Conservation (phyloP, 1,140 invertebrate genomes). For the Drosophila bocki region DNA sequence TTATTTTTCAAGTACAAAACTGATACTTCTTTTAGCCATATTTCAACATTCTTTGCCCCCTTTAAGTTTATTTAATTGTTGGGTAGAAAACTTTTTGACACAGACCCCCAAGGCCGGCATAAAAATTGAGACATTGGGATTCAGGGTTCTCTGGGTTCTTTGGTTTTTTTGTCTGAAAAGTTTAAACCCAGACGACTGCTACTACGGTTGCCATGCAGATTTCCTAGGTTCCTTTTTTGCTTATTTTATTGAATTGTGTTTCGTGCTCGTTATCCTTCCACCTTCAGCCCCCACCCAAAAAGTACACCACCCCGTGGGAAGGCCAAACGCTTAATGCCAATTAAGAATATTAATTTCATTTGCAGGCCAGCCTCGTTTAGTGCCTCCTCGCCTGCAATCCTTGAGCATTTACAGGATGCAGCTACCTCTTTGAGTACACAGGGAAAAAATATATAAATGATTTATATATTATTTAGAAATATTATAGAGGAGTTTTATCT, state of each 20-base stretch:
- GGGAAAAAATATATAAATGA: not conserved
- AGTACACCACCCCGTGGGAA: not conserved
- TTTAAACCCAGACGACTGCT: not conserved
- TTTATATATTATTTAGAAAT: not conserved
- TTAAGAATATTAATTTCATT: slow-evolving; percentile 80
- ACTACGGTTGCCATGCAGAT: slow-evolving; percentile 25
- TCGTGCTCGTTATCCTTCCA: slow-evolving; percentile 25
- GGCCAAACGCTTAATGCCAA: slow-evolving; percentile 75
- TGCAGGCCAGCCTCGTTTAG: slow-evolving; percentile 58
- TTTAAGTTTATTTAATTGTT: slow-evolving; percentile 53
- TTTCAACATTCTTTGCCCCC: not conserved
- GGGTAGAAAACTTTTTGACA: slow-evolving; percentile 44
- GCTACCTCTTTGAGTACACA: not conserved
- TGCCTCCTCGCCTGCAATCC: slow-evolving; percentile 2
- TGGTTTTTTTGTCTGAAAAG: slow-evolving; percentile 20
- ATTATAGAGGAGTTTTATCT: not conserved
- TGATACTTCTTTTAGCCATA: not conserved
- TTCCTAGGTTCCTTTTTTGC: slow-evolving; percentile 2
- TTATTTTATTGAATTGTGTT: slow-evolving; percentile 16
- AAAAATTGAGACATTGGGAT: slow-evolving; percentile 35
- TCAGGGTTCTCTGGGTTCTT: not conserved
- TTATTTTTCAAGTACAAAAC: not conserved
- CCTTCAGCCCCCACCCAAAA: not conserved
- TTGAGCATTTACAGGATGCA: slow-evolving; percentile 29
- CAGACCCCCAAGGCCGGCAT: slow-evolving; percentile 13